phyloP scores from a whole-genome alignment of 2,888 invertebrate genomes.

The Sarcophaga subvicina region DNA sequence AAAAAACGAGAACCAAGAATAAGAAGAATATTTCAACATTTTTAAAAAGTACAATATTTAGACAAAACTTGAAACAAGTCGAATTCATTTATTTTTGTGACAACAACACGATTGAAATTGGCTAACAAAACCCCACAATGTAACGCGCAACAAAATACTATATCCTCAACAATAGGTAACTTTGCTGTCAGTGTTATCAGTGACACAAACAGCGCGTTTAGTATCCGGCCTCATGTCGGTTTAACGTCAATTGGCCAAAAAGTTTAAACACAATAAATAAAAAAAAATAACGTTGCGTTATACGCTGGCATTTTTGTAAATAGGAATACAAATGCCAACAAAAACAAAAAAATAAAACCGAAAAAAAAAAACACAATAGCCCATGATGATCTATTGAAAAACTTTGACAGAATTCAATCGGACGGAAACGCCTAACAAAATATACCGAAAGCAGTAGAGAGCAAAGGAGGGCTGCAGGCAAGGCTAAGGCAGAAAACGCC shows the following conservation, averaged over 20 bases:
- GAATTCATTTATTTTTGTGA: slow-evolving; percentile 46
- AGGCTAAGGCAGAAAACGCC: background rate
- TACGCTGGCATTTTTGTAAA: slow-evolving; percentile 33
- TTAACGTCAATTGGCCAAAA: slow-evolving; percentile 78
- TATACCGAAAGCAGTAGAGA: background rate
- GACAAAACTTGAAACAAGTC: slow-evolving; percentile 59
- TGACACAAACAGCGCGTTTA: slow-evolving; percentile 61
- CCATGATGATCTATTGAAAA: slow-evolving; percentile 73
- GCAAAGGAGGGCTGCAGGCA: background rate
- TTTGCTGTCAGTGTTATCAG: slow-evolving; percentile 28
- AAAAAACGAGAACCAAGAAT: slow-evolving; percentile 1
- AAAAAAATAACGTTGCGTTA: slow-evolving; percentile 29
- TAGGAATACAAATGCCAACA: slow-evolving; percentile 31
- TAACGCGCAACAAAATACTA: background rate
- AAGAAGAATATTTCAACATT: slow-evolving; percentile 10
- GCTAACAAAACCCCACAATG: background rate
- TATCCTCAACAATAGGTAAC: background rate
- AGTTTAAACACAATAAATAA: slow-evolving; percentile 56
- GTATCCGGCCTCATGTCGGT: slow-evolving; percentile 75
- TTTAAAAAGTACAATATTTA: slow-evolving; percentile 52
- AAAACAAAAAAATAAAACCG: slow-evolving; percentile 21
- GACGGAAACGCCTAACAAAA: slow-evolving; percentile 76
- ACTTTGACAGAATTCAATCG: slow-evolving; percentile 78
- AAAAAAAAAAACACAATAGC: too few relatives aligned
- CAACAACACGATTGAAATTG: background rate